phyloP scores from a whole-genome alignment of 2,888 invertebrate genomes.

The Merodon equestris region DNA sequence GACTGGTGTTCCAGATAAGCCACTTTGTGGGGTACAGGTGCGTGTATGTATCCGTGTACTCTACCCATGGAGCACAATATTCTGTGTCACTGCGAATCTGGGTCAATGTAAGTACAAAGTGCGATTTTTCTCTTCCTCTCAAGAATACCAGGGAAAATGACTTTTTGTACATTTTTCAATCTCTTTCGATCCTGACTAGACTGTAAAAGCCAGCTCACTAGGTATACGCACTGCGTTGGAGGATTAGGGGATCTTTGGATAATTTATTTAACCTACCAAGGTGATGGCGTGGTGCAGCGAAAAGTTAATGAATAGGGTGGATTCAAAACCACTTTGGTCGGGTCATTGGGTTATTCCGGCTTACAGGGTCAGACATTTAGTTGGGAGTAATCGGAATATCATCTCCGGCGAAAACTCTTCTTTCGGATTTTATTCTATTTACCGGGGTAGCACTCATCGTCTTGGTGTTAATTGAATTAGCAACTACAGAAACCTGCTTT shows the following conservation, averaged over 20 bases:
- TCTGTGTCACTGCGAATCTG: constrained; percentile 55
- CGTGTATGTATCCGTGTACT: constrained; percentile 27
- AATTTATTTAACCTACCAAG: no score
- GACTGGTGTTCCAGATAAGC: constrained; percentile 60
- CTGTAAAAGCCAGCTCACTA: no score
- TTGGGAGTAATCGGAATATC: background rate
- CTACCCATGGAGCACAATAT: constrained; percentile 39
- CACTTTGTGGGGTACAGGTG: no score
- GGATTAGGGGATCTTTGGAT: no score
- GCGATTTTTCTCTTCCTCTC: background rate
- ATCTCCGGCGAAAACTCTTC: background rate
- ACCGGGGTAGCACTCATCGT: constrained; percentile 2
- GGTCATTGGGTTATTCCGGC: background rate
- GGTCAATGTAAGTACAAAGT: constrained; percentile 60
- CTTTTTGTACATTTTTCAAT: no score
- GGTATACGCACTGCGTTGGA: no score
- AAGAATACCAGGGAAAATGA: no score
- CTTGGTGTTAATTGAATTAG: constrained; percentile 18
- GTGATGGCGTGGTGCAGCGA: constrained; percentile 43
- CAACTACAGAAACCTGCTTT: background rate
- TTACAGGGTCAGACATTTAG: constrained; percentile 4
- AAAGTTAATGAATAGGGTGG: constrained; percentile 56
- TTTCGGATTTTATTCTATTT: constrained; percentile 8
- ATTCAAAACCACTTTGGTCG: constrained; percentile 27
- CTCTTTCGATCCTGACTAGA: no score